Evolutionary conservation across 1,140 invertebrate species (phyloP).

Genomic region (Teleogryllus occipitalis): DNA sequence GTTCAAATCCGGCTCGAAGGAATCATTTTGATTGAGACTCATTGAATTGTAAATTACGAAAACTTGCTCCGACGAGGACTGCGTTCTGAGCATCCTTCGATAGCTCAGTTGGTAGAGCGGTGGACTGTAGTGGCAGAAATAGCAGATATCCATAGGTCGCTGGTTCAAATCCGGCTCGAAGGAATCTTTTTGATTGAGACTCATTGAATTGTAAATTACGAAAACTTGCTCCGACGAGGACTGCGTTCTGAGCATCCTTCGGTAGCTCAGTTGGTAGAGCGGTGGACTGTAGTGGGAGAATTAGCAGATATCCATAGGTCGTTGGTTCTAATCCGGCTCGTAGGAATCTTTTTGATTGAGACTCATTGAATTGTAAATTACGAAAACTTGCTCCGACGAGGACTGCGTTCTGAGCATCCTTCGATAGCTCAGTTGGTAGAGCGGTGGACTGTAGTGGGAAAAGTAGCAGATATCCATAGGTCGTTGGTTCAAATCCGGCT

Average conservation of each 20-base stretch:
- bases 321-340: conserved; percentile 11
- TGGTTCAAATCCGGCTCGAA: conserved; percentile 14
- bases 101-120: conserved; percentile 13
- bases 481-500: neutral
- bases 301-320: neutral
- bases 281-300: neutral
- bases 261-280: no score
- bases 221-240: no score
- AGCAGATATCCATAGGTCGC: conserved; percentile 11
- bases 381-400: no score
- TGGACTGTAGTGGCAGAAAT: conserved; percentile 49
- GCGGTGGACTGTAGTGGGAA: conserved; percentile 52
- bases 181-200: neutral
- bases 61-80: no score
- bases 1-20: no score
- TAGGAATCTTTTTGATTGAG: neutral
- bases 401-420: neutral
- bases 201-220: no score
- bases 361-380: no score
- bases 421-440: conserved; percentile 10
- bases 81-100: neutral
- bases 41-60: no score
- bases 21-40: neutral
- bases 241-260: no score
- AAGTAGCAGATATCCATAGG: conserved; percentile 11